Base-by-base conservation (phyloP, 2,888 invertebrate species). In the Drosophila subquinaria region DNA sequence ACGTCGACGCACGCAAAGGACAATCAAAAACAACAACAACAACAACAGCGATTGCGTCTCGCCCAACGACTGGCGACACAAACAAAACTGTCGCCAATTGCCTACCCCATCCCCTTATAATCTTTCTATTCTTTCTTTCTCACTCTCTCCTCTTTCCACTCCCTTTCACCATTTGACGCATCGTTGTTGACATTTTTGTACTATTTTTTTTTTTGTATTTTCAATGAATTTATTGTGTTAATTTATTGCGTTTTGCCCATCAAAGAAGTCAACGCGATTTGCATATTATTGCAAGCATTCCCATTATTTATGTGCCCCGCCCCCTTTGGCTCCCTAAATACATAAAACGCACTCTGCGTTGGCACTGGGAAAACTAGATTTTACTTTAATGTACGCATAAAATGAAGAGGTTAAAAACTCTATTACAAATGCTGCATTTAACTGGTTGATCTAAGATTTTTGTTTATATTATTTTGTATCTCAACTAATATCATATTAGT, bases 171-270 rank as follows among this genome's bases (percentile, higher is more conserved):
- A 50, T 38, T 43, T 38, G 38, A 52, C 43, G 45, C 40, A 47
- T 9, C 36, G 57, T 43, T 36, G 47, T 53, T 66, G 47, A 51
- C 50, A 60, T 48, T 65, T 72, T 60, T 65, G 60, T 53, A 43
- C 13, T 47, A 40, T 47, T 53, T 70, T 53, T 36, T 36, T 27
- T 27, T 27, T 27, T 27, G 27, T 27, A 45, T 52, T 60, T 59
- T 43, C 65, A 40, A 40, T 68, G 68, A 88, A 89, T 92, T 91
- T 91, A 90, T 89, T 87, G 86, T 79, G 78, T 87, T 90, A 83
- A 92, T 92, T 90, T 90, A 90, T 92, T 83, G 82, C 81, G 83
- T 86, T 52, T 64, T 50, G 64, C 33, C 59, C 73, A 66, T 67
- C 56, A 62, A 68, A 70, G 57, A 59, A 63, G 84, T 77, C 80